Evolutionary conservation across 2,113 vertebrate species (phyloP).

Genomic region (Oryzias curvinotus): DNA sequence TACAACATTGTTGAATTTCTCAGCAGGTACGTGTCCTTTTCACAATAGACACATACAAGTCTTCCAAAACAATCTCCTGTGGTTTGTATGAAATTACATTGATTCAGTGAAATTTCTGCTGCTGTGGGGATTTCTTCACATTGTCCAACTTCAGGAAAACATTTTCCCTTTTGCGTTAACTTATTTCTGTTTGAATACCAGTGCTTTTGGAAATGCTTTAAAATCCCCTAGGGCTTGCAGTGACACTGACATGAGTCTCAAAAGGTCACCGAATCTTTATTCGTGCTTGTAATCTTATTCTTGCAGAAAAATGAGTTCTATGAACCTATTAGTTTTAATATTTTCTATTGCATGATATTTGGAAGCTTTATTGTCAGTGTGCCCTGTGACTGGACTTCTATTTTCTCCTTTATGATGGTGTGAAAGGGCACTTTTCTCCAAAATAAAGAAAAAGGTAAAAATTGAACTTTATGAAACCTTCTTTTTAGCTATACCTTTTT

Average conservation of each 20-base stretch:
- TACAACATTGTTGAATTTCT: no score
- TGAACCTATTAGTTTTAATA: not conserved
- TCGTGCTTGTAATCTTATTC: not conserved
- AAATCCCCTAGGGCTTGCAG: not conserved
- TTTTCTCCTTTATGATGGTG: not conserved
- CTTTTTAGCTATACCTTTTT: not conserved
- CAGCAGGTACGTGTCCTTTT: no score
- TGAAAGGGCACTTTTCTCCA: not conserved
- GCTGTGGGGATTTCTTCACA: not conserved
- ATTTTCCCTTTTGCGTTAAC: not conserved
- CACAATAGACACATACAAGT: not conserved
- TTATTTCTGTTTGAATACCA: not conserved
- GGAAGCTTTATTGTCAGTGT: not conserved
- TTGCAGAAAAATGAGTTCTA: not conserved
- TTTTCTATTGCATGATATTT: constrained; percentile 7
- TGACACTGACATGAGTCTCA: constrained; percentile 6
- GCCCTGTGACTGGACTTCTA: not conserved
- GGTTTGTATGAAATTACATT: constrained; percentile 15
- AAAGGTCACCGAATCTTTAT: constrained; percentile 9
- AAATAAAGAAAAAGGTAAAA: not conserved
- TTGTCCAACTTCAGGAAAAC: not conserved
- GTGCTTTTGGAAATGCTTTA: constrained; percentile 3
- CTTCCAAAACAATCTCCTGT: not conserved
- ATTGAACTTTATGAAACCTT: not conserved
- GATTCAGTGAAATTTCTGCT: constrained; percentile 6